Evolutionary conservation across 2,888 invertebrate genomes (phyloP), one percentile per base, ranked within the genome.

Genomic region (Netelia virgata): DNA sequence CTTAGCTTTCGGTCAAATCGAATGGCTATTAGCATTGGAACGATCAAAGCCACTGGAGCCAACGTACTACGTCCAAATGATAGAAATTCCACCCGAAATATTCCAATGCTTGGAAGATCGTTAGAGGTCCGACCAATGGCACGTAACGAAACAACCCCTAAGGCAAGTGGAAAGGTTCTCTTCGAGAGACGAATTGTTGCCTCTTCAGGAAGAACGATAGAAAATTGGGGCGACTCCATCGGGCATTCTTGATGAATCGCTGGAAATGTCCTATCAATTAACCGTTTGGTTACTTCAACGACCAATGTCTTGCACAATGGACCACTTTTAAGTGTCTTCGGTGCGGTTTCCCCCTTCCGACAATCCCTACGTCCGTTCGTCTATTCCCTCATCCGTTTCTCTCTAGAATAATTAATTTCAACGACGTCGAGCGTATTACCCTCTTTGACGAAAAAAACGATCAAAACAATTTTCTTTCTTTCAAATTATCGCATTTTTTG

Each of bases 1-100:
- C 18, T 55, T 16, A 23, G 50, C 61, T 23, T 79, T 68, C 47
- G 79, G 83, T 83, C 89, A 88, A 88, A 89, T 88, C 87, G 87
- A 88, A 89, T 87, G 89, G 82, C 85, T 87, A 90, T 89, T 88
- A 87, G 87, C 70, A 88, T 73, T 85, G 86, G 18, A 53, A 10
- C 57, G 8, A 79, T 79, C 70, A 79, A 72, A 72, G 55, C 77
- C 59, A 50, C 70, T 16, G 63, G 18, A 70, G 20, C 63, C 41
- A 70, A 53, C 36, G 16, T 18, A 5, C 9, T 18, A 57, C 28
- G 53, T 64, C 75, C 43, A 47, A 70, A 70, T 59, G 75, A 70
- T 82, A 55, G 43, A 82, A 82, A 82, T 82, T 82, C 81, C 81
- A 64, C 9, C 41, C 10, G 70, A 59, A 36, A 81, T 70, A 82